These are phyloP conservation scores for Mirounga angustirostris DNA, from an alignment of 2,113 vertebrate species.

Conservation along the genomic window DNA sequence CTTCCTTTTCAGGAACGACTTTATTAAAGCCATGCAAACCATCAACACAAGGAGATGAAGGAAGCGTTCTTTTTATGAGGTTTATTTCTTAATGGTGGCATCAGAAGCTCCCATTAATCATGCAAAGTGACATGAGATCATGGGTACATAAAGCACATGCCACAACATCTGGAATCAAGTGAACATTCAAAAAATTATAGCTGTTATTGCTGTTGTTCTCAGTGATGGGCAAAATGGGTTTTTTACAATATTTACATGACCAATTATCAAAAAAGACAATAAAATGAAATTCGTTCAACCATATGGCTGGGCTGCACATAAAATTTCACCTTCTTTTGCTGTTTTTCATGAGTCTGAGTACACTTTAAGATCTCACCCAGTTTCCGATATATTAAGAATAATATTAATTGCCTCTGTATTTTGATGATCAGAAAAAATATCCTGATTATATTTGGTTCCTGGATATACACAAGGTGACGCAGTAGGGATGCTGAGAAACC, in stretches of 20 bases:
- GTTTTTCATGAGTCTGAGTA: not conserved
- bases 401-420: not conserved
- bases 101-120: not conserved
- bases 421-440: conserved; percentile 27
- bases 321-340: not conserved
- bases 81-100: not conserved
- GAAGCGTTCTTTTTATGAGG: not conserved
- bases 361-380: conserved; percentile 17
- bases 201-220: not conserved
- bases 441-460: not conserved
- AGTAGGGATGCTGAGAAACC: not conserved
- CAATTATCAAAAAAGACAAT: not conserved
- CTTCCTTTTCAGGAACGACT: not conserved
- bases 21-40: not conserved
- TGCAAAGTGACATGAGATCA: not conserved
- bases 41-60: not conserved
- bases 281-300: conserved; percentile 32
- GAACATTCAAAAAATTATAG: not conserved
- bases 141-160: not conserved
- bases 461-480: not conserved
- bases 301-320: not conserved
- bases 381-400: conserved; percentile 4
- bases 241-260: not conserved
- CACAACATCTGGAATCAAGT: not conserved
- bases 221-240: not conserved